Base-by-base conservation (phyloP, 2,888 invertebrate species). In the Cabera pusaria region DNA sequence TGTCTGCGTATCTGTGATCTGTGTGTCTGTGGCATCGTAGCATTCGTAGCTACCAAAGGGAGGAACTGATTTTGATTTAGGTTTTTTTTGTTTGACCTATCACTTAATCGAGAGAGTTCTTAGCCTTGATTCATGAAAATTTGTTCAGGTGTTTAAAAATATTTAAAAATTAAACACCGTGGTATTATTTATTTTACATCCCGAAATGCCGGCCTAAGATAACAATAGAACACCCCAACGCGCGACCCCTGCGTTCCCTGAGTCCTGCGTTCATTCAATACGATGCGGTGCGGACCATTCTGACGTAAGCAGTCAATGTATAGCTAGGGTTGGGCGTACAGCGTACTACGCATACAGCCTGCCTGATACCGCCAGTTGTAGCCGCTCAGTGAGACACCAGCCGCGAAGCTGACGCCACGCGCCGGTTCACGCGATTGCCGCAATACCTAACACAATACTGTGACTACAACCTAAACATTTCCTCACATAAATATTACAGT, bases 221-320 rank as follows among this genome's bases (percentile, higher is more conserved):
- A 39, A 23, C 14, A 18, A 21, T 12, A 5, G 4, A 6, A 37
- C 46, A 47, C 52, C 55, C 63, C 46, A 51, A 53, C 52, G 53
- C 46, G 49, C 59, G 49, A 49, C 44, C 59, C 52, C 54, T 41
- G 46, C n/a, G n/a, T n/a, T n/a, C n/a, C n/a, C n/a, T n/a, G n/a
- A n/a, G n/a, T n/a, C n/a, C n/a, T n/a, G n/a, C 50, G 56, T 65
- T 75, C 84, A 84, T 84, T 85, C 81, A 85, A 80, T 74, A 72
- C 64, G 46, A 64, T 64, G 54, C 70, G 61, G 71, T 64, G 54
- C 70, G 61, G 71, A 69, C 68, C 66, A 53, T 56, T 72, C 68
- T 84, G 83, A 83, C 81, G 82, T 82, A 73, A 73, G 73, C 71
- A 68, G 64, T 71, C 73, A 81, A 78, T 76, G 80, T 72, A 66